A percentile compares a stretch with the other conserved stretches of the same genome.
Conservation (phyloP, 2,113 vertebrate species). For the Triplophysa siluroides region DNA sequence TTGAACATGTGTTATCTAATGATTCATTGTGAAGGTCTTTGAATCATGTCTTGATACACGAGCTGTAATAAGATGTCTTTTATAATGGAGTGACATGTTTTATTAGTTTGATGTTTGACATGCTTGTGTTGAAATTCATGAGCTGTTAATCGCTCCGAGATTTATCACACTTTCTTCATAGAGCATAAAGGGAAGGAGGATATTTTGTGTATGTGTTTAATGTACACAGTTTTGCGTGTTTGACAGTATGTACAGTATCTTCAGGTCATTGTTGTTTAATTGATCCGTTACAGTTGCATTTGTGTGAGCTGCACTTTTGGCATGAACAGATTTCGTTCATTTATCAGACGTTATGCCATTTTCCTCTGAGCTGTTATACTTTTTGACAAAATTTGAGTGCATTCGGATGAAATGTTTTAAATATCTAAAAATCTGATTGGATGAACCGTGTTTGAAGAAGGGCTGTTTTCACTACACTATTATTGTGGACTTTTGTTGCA, state of each 20-base stretch:
- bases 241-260: not conserved
- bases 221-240: not conserved
- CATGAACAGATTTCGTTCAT: no score
- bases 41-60: not conserved
- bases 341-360: no score
- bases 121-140: not conserved
- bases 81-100: not conserved
- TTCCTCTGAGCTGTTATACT: no score
- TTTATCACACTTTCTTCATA: constrained; percentile 17
- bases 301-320: no score
- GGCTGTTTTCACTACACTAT: no score
- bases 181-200: not conserved
- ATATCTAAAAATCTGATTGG: no score
- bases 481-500: no score
- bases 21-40: not conserved
- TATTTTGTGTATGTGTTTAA: not conserved
- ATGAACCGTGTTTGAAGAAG: no score
- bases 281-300: no score
- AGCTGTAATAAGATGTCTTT: not conserved
- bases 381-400: no score
- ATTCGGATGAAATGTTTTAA: no score
- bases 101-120: constrained; percentile 14
- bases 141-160: constrained; percentile 7
- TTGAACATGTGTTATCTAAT: no score
- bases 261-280: not conserved